Base-by-base conservation (phyloP, 2,888 invertebrate species). In the Andrena chrysosceles region DNA sequence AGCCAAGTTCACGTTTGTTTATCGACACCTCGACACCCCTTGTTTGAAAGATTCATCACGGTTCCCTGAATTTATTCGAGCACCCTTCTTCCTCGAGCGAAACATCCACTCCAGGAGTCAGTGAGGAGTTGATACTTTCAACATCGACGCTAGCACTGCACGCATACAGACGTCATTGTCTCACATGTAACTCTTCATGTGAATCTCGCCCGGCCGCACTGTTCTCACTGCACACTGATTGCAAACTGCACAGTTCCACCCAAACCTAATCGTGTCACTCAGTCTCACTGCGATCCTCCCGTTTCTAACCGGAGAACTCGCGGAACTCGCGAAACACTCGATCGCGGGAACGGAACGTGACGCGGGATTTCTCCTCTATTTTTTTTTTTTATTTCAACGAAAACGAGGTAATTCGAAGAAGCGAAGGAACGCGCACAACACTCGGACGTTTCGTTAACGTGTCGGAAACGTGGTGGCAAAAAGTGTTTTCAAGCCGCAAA, bases 401-500 rank as follows among this genome's bases (percentile, higher is more conserved):
- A 20, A 20, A 20, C 20, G 20, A 52, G 8, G 2, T 20, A 6
- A 52, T 6, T 20, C 29, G 26, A n/a, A 13, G 52, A 3, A 23
- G 23, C 31, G 16, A 8, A 60, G 4, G 2, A 49, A 4, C 29
- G 5, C 23, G 29, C 52, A 52, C 23, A 8, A 26, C 13, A n/a
- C 33, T 23, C 52, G 54, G 16, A 31, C 48, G 62, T 73, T 60
- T 29, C 13, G 35, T 10, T 26, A 20, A 29, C 63, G 49, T 29
- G 72, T 48, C 35, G 66, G 54, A 82, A 69, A 64, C 23, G 69
- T 66, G 64, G 26, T 52, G 52, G 62, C 20, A 79, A 80, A 74
- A 78, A 78, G 23, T 68, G 63, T 71, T 78, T 75, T 79, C 70
- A 49, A 66, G 33, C 52, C 42, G 68, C 81, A 49, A 83, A 71